Evolutionary conservation across 2,113 vertebrate species (phyloP).

Genomic region (Halcyon malimbica): DNA sequence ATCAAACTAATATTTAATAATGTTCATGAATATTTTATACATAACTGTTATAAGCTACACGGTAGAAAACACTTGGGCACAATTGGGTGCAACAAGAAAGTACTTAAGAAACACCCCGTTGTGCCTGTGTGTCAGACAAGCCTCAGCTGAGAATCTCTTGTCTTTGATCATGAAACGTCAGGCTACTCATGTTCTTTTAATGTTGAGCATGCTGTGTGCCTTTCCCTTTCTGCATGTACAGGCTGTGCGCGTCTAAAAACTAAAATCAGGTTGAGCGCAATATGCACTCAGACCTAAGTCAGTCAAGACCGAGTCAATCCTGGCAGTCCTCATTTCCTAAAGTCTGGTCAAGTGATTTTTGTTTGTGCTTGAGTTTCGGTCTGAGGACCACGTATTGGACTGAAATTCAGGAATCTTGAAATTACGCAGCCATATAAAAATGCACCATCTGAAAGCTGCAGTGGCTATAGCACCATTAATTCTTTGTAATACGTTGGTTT

Average conservation of each 20-base stretch:
- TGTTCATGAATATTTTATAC: not conserved
- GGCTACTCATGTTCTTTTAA: conserved; percentile 41
- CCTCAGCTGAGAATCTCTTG: not conserved
- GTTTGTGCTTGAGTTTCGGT: not conserved
- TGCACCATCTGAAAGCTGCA: not conserved
- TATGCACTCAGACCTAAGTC: not conserved
- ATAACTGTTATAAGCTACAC: not conserved
- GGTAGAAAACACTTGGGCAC: conserved; percentile 12
- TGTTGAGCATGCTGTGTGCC: not conserved
- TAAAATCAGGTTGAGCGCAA: not conserved
- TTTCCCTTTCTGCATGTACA: not conserved
- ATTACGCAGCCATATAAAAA: not conserved
- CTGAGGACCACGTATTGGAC: not conserved
- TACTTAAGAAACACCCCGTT: not conserved
- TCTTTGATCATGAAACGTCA: conserved; percentile 55
- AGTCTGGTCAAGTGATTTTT: not conserved
- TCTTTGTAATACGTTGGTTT: not conserved
- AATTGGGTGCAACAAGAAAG: conserved; percentile 25
- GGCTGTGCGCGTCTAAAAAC: not conserved
- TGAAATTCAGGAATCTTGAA: not conserved
- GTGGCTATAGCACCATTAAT: not conserved
- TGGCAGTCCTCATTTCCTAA: not conserved
- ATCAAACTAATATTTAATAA: conserved; percentile 37
- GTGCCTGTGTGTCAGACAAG: conserved; percentile 5
- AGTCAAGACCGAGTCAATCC: not conserved